Base-by-base conservation (phyloP, 1,140 invertebrate species). In the Glossosoma conforme region DNA sequence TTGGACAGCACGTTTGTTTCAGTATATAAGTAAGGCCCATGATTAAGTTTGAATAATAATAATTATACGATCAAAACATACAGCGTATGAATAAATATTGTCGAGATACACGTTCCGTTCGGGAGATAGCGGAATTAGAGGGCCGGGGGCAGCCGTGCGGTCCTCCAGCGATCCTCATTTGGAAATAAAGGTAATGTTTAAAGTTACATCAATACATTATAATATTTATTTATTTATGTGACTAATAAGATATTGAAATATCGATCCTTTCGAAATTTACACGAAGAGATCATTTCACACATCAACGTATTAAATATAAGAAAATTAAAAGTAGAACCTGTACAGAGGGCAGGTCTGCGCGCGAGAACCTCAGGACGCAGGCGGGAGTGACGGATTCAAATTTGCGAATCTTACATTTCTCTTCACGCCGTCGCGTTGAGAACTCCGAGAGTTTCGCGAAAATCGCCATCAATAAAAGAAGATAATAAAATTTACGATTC, bases 21-120 rank as follows among this genome's bases (percentile, higher is more conserved):
- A 70, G 64, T 68, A 67, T 69, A 69, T 66, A 66, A 61, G 66
- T 72, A 73, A 73, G 70, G 70, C 70, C 70, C 70, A 73, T 66
- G 63, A 70, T 70, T 68, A 67, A 64, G 60, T 65, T 68, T 68
- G 67, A 66, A 68, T 64, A 62, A 69, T 67, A 40, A 44, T 44
- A 45, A 52, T 54, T 42, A 52, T 53, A 58, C 47, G 52, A 68
- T 63, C 69, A 67, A 65, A 54, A 54, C 63, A 65, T 63, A 67
- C 61, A 67, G 60, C 49, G 52, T 66, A 63, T 68, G 59, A 65
- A 67, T 68, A 60, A 69, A 71, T 71, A 71, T 71, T 71, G 69
- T 71, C 69, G 65, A 68, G 67, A 69, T 69, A 71, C 53, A 67
- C 68, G 61, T 68, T 67, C 61, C 59, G 53, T 64, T 65, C 59